These are phyloP conservation scores for Trididemnum nubilum DNA, from an alignment of 23 tunicate species.

Conservation along the genomic window DNA sequence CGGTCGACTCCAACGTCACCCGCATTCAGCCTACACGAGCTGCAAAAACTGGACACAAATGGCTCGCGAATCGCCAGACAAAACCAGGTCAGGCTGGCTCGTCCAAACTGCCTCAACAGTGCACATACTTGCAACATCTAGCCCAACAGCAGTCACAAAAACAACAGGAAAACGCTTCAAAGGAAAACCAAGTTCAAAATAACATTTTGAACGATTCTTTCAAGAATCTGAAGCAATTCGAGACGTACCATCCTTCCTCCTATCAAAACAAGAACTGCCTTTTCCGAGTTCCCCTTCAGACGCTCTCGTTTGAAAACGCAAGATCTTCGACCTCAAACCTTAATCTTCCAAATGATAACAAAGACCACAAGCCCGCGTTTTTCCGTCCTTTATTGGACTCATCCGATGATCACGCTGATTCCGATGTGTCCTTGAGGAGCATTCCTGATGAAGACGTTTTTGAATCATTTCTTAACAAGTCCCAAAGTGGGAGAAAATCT, in stretches of 20 bases:
- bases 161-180: neutral
- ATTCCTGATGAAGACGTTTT: conserved; percentile 17
- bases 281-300: conserved; percentile 12
- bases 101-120: neutral
- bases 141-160: neutral
- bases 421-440: conserved; percentile 52
- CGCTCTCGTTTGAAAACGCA: neutral
- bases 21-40: conserved; percentile 85
- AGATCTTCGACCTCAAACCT: neutral
- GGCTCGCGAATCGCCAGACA: conserved; percentile 45
- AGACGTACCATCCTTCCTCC: neutral
- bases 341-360: neutral
- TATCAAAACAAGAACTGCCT: neutral
- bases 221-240: neutral
- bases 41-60: conserved; percentile 86
- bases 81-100: neutral
- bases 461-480: neutral
- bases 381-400: no score
- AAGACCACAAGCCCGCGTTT: neutral
- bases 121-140: neutral
- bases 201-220: neutral
- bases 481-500: neutral
- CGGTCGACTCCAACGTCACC: conserved; percentile 52
- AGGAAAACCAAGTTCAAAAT: neutral
- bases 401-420: conserved; percentile 15